Percentiles rank a stretch among this genome's conserved stretches.
Evolutionary conservation across 2,888 invertebrate species (phyloP).

Genomic region (Carpatolechia fugitivella): DNA sequence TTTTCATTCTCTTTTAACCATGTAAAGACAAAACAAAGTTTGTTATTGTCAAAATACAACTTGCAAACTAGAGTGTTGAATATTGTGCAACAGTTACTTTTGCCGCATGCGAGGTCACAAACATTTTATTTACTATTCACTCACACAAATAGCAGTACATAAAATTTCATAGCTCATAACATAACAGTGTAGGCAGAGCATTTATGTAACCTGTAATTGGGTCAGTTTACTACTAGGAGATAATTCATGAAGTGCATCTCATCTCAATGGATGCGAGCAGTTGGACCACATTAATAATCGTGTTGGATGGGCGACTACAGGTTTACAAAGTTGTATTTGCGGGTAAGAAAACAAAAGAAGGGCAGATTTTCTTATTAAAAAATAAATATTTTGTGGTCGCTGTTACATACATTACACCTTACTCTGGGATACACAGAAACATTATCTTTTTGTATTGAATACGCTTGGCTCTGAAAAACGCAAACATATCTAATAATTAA

Average conservation of each 20-base stretch:
- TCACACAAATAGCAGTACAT: background rate
- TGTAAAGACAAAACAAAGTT: too few species aligned
- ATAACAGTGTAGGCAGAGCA: constrained; percentile 8
- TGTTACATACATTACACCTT: too few species aligned
- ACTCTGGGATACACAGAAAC: too few species aligned
- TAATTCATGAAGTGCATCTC: constrained; percentile 24
- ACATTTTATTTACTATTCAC: background rate
- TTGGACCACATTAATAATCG: constrained; percentile 38
- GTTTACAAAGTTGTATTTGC: constrained; percentile 2
- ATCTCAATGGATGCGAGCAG: constrained; percentile 36
- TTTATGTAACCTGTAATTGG: constrained; percentile 11
- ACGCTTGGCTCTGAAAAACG: too few species aligned
- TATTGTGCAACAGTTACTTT: background rate
- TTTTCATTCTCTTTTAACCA: too few species aligned
- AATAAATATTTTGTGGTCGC: too few species aligned
- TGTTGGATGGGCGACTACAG: constrained; percentile 13
- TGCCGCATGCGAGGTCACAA: background rate
- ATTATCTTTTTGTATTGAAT: too few species aligned
- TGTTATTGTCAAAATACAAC: too few species aligned
- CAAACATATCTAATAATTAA: too few species aligned
- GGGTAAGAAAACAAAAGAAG: background rate
- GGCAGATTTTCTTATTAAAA: too few species aligned
- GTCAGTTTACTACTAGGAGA: constrained; percentile 17
- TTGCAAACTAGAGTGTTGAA: too few species aligned
- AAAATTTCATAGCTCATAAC: background rate